Percentiles rank a stretch among this genome's conserved stretches.
These are phyloP conservation scores for Takifugu rubripes DNA, from an alignment of 2,797 vertebrate species.

Conservation along the genomic window DNA sequence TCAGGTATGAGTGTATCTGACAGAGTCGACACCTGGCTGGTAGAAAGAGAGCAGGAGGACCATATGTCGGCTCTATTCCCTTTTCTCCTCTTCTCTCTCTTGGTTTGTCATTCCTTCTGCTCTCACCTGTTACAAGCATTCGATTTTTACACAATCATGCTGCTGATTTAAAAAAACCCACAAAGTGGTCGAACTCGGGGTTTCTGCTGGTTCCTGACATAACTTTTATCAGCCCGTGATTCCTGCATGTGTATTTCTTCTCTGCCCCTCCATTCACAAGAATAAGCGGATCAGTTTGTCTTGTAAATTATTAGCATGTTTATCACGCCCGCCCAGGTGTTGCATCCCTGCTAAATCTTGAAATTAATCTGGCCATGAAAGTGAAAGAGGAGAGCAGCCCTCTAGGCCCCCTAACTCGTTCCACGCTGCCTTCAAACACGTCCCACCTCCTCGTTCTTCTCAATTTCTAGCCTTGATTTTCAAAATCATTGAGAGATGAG, in stretches of 20 bases:
- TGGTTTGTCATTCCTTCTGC: conserved; percentile 1
- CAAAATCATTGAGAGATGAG: too few species aligned
- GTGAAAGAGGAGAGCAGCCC: conserved; percentile 3
- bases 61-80: conserved; percentile 47
- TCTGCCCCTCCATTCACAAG: not conserved
- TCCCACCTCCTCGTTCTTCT: conserved; percentile 24
- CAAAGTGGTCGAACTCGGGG: too few species aligned
- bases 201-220: not conserved
- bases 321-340: conserved; percentile 38
- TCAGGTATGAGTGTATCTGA: conserved; percentile 47
- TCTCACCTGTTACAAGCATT: not conserved
- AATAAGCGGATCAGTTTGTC: conserved; percentile 21
- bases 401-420: conserved; percentile 10
- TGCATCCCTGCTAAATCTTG: conserved; percentile 25
- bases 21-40: conserved; percentile 52
- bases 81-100: not conserved
- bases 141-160: not conserved
- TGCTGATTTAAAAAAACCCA: too few species aligned
- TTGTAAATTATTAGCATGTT: conserved; percentile 22
- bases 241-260: not conserved
- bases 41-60: conserved; percentile 44
- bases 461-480: conserved; percentile 5
- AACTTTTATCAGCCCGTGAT: not conserved
- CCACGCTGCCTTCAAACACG: conserved; percentile 25
- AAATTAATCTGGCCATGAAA: conserved; percentile 35